Evolutionary conservation across 2,113 vertebrate genomes (phyloP).

Genomic region (Eurypyga helias): DNA sequence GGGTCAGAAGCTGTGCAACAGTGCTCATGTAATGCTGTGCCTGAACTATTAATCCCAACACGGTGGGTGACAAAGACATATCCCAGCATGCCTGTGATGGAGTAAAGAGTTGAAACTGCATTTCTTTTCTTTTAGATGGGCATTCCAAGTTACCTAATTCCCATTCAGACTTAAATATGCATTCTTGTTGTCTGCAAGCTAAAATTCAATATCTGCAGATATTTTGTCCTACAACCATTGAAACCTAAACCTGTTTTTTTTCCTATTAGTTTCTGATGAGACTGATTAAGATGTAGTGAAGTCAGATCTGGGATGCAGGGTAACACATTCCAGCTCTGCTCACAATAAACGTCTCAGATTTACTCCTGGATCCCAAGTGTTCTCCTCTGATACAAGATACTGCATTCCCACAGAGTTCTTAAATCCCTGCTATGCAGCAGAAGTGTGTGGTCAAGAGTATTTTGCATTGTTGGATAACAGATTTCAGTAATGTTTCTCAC

Average conservation of each 20-base stretch:
- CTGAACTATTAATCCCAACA: not conserved
- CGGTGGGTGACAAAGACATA: not conserved
- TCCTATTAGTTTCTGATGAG: not conserved
- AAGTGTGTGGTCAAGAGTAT: slow-evolving; percentile 4
- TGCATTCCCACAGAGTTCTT: slow-evolving; percentile 22
- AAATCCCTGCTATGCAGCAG: not conserved
- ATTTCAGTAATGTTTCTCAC: not conserved
- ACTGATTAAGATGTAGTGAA: slow-evolving; percentile 27
- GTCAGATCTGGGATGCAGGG: not conserved
- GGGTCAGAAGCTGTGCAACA: not conserved
- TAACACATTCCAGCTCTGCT: slow-evolving; percentile 6
- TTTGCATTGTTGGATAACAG: not conserved
- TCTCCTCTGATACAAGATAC: slow-evolving; percentile 9
- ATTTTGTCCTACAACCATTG: not conserved
- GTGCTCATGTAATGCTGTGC: not conserved
- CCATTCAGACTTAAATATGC: not conserved
- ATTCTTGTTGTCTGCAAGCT: slow-evolving; percentile 13
- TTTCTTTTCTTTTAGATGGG: not conserved
- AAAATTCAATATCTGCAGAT: not conserved
- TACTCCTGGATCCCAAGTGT: not conserved
- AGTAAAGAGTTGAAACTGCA: not conserved
- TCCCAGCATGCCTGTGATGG: not conserved
- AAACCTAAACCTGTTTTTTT: not conserved
- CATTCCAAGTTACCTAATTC: slow-evolving; percentile 4
- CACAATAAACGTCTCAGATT: not conserved